A percentile compares a stretch with the other conserved stretches of the same genome.
These are phyloP conservation scores for Thripadectes ignobilis DNA, from an alignment of 2,797 vertebrate species.

Conservation along the genomic window DNA sequence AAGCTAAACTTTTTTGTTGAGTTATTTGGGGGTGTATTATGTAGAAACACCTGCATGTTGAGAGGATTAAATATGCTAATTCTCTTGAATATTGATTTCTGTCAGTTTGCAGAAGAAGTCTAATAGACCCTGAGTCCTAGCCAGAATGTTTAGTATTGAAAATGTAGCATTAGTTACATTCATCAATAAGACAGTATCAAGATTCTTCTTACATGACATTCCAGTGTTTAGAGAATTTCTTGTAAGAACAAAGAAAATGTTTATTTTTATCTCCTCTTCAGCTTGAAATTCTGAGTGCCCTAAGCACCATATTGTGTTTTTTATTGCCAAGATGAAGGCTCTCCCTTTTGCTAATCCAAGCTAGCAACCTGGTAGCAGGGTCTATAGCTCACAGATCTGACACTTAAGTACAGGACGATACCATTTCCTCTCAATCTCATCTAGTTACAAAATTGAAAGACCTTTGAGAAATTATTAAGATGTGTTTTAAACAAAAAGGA, in stretches of 20 bases:
- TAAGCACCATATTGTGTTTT: rapidly evolving
- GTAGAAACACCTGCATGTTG: not conserved
- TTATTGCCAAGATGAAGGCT: not conserved
- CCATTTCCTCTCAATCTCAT: not conserved
- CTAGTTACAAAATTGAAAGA: not conserved
- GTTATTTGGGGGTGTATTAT: not conserved
- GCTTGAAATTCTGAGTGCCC: not conserved
- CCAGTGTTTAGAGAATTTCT: not conserved
- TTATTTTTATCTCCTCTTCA: not conserved
- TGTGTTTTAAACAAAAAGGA: rapidly evolving
- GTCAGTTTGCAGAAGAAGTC: not conserved
- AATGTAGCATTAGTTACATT: not conserved
- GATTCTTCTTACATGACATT: not conserved
- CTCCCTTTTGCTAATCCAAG: not conserved
- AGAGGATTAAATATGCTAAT: not conserved
- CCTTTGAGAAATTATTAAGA: not conserved
- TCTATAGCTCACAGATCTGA: not conserved
- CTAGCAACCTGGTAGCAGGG: not conserved
- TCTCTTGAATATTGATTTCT: not conserved
- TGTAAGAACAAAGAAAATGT: not conserved
- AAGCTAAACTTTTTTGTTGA: not conserved
- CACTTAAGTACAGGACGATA: not conserved
- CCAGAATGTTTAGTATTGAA: not conserved
- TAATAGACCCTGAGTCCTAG: not conserved
- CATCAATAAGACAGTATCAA: not conserved